phyloP scores from a whole-genome alignment of 2,113 vertebrate genomes.

The Ochotona princeps region DNA sequence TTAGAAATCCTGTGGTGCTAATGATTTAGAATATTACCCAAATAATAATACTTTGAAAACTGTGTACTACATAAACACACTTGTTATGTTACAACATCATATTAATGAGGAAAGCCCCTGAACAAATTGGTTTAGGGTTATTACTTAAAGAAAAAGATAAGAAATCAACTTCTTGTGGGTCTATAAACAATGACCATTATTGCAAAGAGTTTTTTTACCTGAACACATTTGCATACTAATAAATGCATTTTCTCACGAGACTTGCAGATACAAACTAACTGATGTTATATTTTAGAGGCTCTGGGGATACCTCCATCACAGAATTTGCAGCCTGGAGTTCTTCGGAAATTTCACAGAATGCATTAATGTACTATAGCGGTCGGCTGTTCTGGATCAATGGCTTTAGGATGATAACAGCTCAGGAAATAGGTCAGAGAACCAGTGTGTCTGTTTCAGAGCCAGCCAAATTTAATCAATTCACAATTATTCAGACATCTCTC shows the following conservation, averaged over 20 bases:
- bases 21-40: background rate
- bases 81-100: background rate
- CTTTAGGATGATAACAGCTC: slow-evolving; percentile 83
- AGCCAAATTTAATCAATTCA: slow-evolving; percentile 83
- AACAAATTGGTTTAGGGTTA: slow-evolving; percentile 1
- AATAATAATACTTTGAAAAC: background rate
- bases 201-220: background rate
- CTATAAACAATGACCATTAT: background rate
- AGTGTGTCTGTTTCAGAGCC: slow-evolving; percentile 84
- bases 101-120: background rate
- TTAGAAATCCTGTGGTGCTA: background rate
- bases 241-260: background rate
- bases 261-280: background rate
- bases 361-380: slow-evolving; percentile 84
- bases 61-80: background rate
- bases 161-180: background rate
- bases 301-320: slow-evolving; percentile 58
- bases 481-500: slow-evolving; percentile 83
- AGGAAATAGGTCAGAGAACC: slow-evolving; percentile 85
- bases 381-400: slow-evolving; percentile 87
- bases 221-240: background rate
- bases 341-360: slow-evolving; percentile 82
- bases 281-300: slow-evolving; percentile 64
- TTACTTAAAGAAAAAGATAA: background rate
- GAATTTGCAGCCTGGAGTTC: slow-evolving; percentile 85